Conservation (phyloP, 2,888 invertebrate species). For the Agrenia bidenticulata region DNA sequence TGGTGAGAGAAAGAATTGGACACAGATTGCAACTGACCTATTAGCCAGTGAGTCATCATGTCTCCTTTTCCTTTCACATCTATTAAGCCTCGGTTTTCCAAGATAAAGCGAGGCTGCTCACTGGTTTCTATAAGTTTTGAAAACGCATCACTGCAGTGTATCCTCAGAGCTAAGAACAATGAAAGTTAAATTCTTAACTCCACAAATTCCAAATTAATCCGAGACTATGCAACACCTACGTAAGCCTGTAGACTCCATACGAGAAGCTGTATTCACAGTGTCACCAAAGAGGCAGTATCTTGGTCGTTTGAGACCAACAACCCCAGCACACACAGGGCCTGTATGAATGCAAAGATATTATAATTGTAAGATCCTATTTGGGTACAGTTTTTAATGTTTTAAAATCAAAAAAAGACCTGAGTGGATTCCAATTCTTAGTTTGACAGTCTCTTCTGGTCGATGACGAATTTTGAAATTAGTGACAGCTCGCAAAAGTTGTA, state of each 20-base stretch:
- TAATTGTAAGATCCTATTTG: too few species aligned
- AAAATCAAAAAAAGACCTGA: conserved; percentile 63
- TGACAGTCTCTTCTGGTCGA: conserved; percentile 82
- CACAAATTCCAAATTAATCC: neutral
- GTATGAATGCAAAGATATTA: too few species aligned
- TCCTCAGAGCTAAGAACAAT: conserved; percentile 71
- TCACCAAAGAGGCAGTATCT: conserved; percentile 81
- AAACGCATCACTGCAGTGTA: conserved; percentile 82
- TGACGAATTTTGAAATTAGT: conserved; percentile 85
- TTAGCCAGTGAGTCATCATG: conserved; percentile 72
- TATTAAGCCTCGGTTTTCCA: conserved; percentile 82
- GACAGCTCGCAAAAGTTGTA: conserved; percentile 80
- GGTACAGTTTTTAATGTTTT: too few species aligned
- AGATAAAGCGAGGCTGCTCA: conserved; percentile 75
- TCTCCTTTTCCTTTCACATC: conserved; percentile 83
- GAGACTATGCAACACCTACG: conserved; percentile 62
- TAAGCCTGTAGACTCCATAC: conserved; percentile 77
- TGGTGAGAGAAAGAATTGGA: conserved; percentile 8
- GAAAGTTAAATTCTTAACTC: neutral
- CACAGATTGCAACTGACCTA: conserved; percentile 61
- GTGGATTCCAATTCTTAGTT: conserved; percentile 88
- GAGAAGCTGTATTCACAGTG: conserved; percentile 76
- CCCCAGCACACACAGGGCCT: conserved; percentile 91
- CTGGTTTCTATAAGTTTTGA: conserved; percentile 73
- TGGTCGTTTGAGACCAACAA: conserved; percentile 86